A percentile compares a stretch with the other conserved stretches of the same genome.
phyloP scores from a whole-genome alignment of 2,888 invertebrate genomes.

The Hedya salicella region DNA sequence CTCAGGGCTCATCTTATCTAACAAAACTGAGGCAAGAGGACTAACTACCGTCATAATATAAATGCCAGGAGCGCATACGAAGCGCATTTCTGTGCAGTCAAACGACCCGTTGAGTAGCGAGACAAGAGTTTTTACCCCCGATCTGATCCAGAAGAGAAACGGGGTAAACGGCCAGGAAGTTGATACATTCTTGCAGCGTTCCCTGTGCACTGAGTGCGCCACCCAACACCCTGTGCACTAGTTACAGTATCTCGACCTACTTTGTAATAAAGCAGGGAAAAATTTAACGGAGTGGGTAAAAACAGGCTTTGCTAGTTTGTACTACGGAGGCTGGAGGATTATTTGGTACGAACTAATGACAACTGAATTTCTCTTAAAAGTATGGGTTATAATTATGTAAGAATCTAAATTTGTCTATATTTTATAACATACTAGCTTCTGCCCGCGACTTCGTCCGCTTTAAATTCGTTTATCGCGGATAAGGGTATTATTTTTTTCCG shows the following conservation, averaged over 20 bases:
- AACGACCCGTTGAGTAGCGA: slow-evolving; percentile 33
- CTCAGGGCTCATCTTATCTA: background rate
- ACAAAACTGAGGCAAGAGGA: background rate
- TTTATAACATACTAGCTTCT: too few species aligned
- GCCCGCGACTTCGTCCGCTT: too few species aligned
- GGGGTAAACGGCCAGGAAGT: background rate
- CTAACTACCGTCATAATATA: slow-evolving; percentile 11
- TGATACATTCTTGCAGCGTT: slow-evolving; percentile 10
- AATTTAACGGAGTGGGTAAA: slow-evolving; percentile 50
- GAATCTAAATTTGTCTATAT: too few species aligned
- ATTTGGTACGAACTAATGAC: too few species aligned
- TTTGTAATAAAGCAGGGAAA: slow-evolving; percentile 64
- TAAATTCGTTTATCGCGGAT: too few species aligned
- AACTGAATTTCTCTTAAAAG: too few species aligned
- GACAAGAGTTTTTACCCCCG: slow-evolving; percentile 36
- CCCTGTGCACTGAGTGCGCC: background rate
- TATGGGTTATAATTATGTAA: too few species aligned
- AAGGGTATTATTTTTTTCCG: too few species aligned
- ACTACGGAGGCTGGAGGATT: too few species aligned
- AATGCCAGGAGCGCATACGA: slow-evolving; percentile 27
- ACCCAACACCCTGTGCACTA: slow-evolving; percentile 52
- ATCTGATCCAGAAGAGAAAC: slow-evolving; percentile 3
- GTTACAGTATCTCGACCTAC: slow-evolving; percentile 70
- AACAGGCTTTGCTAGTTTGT: background rate
- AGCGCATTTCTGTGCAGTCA: slow-evolving; percentile 30